A percentile compares a stretch with the other conserved stretches of the same genome.
Evolutionary conservation across 2,113 vertebrate species (phyloP).

Genomic region (Tauraco erythrolophus): DNA sequence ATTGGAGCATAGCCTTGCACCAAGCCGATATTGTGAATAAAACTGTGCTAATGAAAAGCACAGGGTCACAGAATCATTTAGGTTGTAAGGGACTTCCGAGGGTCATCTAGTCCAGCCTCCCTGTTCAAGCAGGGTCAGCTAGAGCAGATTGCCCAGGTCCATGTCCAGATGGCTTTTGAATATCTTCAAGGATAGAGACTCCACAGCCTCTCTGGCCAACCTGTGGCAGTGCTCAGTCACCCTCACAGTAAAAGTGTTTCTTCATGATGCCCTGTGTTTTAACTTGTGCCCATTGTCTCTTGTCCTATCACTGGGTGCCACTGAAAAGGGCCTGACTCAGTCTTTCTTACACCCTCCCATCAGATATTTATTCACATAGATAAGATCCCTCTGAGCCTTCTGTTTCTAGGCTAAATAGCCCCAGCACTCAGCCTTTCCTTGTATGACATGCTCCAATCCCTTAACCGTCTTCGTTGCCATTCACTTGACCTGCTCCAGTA

Average conservation of each 20-base stretch:
- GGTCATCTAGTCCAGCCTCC: background rate
- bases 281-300: background rate
- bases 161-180: background rate
- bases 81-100: background rate
- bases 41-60: conserved; percentile 6
- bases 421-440: background rate
- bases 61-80: background rate
- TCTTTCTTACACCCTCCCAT: background rate
- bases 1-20: background rate
- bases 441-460: background rate
- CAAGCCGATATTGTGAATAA: background rate
- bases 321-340: background rate
- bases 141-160: background rate
- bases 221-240: background rate
- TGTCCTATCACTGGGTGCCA: background rate
- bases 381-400: background rate
- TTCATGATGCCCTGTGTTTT: background rate
- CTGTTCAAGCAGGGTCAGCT: background rate
- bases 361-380: background rate
- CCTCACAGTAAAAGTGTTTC: background rate
- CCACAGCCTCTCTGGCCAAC: background rate
- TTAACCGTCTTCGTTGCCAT: background rate
- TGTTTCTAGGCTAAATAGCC: background rate
- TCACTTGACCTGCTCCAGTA: background rate
- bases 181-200: background rate